phyloP scores from a whole-genome alignment of 2,888 invertebrate species.

The Bellardia bayeri region DNA sequence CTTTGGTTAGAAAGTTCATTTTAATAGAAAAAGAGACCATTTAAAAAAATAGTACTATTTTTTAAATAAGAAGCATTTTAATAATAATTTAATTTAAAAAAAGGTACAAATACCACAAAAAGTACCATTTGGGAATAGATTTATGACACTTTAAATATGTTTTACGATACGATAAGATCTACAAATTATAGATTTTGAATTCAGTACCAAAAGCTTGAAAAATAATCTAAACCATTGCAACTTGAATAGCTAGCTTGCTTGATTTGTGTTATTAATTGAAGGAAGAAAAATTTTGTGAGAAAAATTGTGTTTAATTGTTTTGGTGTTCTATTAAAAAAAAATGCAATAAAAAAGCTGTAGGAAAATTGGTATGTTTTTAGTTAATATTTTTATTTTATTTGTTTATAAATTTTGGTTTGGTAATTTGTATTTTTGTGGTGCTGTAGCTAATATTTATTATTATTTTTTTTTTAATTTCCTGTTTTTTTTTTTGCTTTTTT shows the following conservation, averaged over 20 bases:
- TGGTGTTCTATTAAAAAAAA: not conserved
- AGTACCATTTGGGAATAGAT: no score
- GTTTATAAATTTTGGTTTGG: slow-evolving; percentile 23
- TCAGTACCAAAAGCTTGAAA: no score
- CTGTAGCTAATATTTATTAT: slow-evolving; percentile 48
- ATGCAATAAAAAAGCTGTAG: not conserved
- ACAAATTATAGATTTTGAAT: no score
- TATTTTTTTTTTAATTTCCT: slow-evolving; percentile 19
- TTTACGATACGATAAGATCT: no score
- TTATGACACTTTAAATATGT: no score
- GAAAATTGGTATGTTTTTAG: not conserved
- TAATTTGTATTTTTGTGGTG: slow-evolving; percentile 67
- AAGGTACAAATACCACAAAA: no score
- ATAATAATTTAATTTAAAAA: no score
- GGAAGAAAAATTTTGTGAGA: not conserved
- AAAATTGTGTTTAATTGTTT: not conserved
- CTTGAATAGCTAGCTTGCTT: not conserved
- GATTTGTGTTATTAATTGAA: not conserved
- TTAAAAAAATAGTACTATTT: no score
- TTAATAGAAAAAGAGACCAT: no score
- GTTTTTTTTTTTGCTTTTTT: not conserved
- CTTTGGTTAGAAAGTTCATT: no score
- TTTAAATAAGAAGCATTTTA: no score
- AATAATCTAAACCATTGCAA: not conserved
- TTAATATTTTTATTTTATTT: slow-evolving; percentile 2